A percentile compares a stretch with the other conserved stretches of the same genome.
Evolutionary conservation across 2,113 vertebrate species (phyloP).

Genomic region (Stictonetta naevosa): DNA sequence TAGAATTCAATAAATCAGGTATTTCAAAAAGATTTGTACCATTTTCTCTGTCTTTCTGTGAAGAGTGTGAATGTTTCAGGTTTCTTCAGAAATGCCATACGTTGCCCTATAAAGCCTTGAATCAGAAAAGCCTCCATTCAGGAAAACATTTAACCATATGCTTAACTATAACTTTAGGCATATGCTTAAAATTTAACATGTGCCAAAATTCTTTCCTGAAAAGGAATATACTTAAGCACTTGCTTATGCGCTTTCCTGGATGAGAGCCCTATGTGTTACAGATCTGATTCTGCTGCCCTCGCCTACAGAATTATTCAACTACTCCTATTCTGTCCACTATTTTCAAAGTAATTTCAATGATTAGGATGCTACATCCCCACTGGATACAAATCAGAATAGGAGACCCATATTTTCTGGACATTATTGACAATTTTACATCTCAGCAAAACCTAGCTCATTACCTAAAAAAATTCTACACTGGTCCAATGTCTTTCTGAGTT

Average conservation of each 20-base stretch:
- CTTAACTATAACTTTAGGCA: constrained; percentile 52
- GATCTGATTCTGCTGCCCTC: not conserved
- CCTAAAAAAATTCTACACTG: not conserved
- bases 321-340: not conserved
- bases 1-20: not conserved
- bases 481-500: not conserved
- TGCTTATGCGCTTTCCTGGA: constrained; percentile 38
- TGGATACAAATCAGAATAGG: not conserved
- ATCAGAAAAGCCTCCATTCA: constrained; percentile 23
- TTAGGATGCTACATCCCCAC: not conserved
- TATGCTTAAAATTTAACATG: constrained; percentile 54
- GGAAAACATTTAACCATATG: constrained; percentile 64
- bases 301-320: not conserved
- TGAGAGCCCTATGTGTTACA: not conserved
- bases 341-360: not conserved
- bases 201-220: constrained; percentile 11
- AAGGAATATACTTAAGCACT: constrained; percentile 25
- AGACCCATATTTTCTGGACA: not conserved
- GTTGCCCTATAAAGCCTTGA: constrained; percentile 48
- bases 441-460: not conserved
- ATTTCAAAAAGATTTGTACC: not conserved
- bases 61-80: constrained; percentile 32
- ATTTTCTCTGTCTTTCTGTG: not conserved
- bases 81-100: constrained; percentile 57
- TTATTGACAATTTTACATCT: not conserved